Evolutionary conservation across 1,140 invertebrate genomes (phyloP).

Genomic region (Rhagoletis zephyria): DNA sequence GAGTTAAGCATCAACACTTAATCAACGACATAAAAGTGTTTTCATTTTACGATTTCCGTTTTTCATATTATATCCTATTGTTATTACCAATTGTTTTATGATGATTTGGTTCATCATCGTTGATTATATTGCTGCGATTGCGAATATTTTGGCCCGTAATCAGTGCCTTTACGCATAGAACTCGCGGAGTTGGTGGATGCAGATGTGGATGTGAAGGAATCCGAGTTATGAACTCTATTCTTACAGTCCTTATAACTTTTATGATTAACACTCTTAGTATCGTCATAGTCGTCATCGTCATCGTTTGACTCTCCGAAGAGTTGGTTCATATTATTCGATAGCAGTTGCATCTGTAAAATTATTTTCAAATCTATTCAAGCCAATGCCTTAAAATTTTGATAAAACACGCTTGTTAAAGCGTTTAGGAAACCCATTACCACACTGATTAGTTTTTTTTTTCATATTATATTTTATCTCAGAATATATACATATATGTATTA

Average conservation of each 20-base stretch:
- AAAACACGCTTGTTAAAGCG: conserved; percentile 21
- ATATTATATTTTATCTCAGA: conserved; percentile 17
- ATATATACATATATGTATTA: not conserved
- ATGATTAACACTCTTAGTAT: conserved; percentile 41
- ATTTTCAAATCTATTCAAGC: conserved; percentile 26
- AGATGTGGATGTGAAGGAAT: conserved; percentile 21
- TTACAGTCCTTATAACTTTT: conserved; percentile 47
- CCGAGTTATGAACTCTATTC: conserved; percentile 39
- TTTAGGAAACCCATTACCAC: conserved; percentile 10
- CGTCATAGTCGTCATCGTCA: conserved; percentile 57
- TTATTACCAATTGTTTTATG: conserved; percentile 39
- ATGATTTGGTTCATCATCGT: conserved; percentile 25
- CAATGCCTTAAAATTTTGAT: conserved; percentile 20
- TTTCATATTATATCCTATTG: not conserved
- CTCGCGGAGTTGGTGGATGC: conserved; percentile 26
- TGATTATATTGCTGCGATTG: conserved; percentile 28
- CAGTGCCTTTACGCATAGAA: conserved; percentile 40
- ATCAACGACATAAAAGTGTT: not conserved
- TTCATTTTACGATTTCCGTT: not conserved
- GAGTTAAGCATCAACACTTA: too few species aligned
- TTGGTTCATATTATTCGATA: conserved; percentile 57
- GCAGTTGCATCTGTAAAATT: conserved; percentile 58
- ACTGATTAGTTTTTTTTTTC: not conserved
- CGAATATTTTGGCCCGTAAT: conserved; percentile 42
- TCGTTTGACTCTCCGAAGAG: conserved; percentile 59